Percentiles rank a stretch among this genome's conserved stretches.
Conservation (phyloP, 2,888 invertebrate genomes). For the Apocheima hispidaria region DNA sequence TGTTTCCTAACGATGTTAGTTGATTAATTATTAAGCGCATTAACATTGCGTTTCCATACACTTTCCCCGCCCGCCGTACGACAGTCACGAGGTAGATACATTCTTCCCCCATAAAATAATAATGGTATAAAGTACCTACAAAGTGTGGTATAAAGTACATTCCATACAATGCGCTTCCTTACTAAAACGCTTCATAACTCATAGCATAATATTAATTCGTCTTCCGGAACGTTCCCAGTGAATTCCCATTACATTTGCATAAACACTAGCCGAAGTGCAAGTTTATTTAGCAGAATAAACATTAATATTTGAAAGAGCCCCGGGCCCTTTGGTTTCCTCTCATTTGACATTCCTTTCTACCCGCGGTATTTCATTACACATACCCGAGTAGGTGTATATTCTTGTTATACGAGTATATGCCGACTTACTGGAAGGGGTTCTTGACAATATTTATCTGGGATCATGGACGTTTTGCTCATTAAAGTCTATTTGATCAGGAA, state of each 20-base stretch:
- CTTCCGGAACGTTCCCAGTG: constrained; percentile 1
- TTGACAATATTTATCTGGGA: constrained; percentile 18
- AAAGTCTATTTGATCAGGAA: constrained; percentile 8
- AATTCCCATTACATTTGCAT: constrained; percentile 37
- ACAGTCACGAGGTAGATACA: too few species aligned
- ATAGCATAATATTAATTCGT: constrained; percentile 10
- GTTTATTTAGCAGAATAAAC: constrained; percentile 60
- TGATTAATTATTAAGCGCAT: too few species aligned
- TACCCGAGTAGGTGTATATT: constrained; percentile 48
- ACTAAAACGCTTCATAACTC: constrained; percentile 9
- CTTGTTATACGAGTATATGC: constrained; percentile 35
- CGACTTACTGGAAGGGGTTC: constrained; percentile 31
- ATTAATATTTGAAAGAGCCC: constrained; percentile 56
- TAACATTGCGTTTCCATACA: too few species aligned
- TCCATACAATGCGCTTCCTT: neutral
- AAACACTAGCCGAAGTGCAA: constrained; percentile 35
- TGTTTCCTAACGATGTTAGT: too few species aligned
- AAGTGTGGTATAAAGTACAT: neutral
- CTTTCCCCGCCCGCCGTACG: too few species aligned
- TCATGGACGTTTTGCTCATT: constrained; percentile 15
- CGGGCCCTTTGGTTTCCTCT: constrained; percentile 55
- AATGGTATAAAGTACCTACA: too few species aligned
- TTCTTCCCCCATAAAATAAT: too few species aligned
- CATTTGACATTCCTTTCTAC: constrained; percentile 64
- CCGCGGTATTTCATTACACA: constrained; percentile 64